phyloP scores from a whole-genome alignment of 53 echinoderm and acorn worm genomes.

The Apostichopus leukothele region DNA sequence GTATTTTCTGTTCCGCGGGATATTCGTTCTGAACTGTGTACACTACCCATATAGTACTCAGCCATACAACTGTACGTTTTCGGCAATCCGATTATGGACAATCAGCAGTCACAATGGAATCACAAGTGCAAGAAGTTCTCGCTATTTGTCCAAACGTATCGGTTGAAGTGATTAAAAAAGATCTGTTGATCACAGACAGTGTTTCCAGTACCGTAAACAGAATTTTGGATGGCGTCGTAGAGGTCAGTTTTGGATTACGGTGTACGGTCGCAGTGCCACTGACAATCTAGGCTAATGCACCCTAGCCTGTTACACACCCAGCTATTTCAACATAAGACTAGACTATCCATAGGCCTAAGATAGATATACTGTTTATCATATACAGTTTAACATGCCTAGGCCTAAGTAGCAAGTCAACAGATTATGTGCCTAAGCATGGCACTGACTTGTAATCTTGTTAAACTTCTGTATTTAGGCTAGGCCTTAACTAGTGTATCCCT shows the following conservation, averaged over 20 bases:
- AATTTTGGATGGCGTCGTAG: slow-evolving; percentile 79
- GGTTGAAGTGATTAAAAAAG: slow-evolving; percentile 61
- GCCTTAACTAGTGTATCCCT: too few species aligned
- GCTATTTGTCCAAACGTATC: slow-evolving; percentile 71
- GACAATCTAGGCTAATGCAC: too few species aligned
- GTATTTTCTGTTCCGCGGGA: too few species aligned
- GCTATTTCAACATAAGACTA: background rate
- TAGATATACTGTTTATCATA: background rate
- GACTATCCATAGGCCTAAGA: background rate
- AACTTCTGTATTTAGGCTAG: too few species aligned
- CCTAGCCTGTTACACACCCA: too few species aligned
- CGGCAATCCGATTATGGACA: background rate
- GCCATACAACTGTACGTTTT: too few species aligned
- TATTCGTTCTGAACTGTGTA: too few species aligned
- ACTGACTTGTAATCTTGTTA: too few species aligned
- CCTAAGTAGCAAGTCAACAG: too few species aligned
- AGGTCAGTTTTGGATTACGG: background rate
- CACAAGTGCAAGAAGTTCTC: slow-evolving; percentile 66
- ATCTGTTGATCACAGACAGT: slow-evolving; percentile 63
- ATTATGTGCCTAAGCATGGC: too few species aligned
- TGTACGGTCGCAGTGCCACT: background rate
- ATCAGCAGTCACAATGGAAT: slow-evolving; percentile 36
- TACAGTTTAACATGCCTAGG: too few species aligned
- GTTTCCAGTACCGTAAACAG: slow-evolving; percentile 74
- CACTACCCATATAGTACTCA: too few species aligned